Base-by-base conservation (phyloP, 2,113 vertebrate species). In the Lepus timidus region DNA sequence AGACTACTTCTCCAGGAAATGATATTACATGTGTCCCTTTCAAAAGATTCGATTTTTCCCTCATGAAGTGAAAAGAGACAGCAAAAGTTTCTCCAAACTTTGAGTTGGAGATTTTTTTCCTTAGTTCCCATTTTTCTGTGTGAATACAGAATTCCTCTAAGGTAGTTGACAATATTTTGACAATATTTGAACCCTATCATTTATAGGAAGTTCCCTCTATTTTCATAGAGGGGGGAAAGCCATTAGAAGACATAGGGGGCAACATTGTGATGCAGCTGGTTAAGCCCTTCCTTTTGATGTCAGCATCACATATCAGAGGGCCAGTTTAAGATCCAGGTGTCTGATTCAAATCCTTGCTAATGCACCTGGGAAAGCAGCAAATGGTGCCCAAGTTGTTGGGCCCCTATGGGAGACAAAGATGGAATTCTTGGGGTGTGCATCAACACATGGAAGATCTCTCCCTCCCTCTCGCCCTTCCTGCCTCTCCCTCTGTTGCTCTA, bases 51-150 rank as follows among this genome's bases (percentile, higher is more conserved):
- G 6, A 11, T 29, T 25, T 25, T 71, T 12, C 25, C 1, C 33
- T 2, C 3, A 0, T 36, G 4, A 75, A 11, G 1, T 1, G 5
- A 5, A 58, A 0, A 83, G 4, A 39, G 36, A 44, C 44, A 74
- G n/a, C 4, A 29, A 73, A 11, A 3, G 9, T 74, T 62, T 79
- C 22, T 23, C 13, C 36, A 2, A 71, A 10, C 22, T 74, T 90
- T 39, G 12, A 3, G 16, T 73, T n/a, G 12, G 27, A 75, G 31
- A 71, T 0, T 6, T 71, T 70, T 70, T 58, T 16, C 44, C 27
- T 61, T 29, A 23, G 25, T 61, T 20, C 12, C 92, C 4, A 44
- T 67, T 67, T 83, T 86, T n/a, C 25, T 83, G 14, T 68, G 7
- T 4, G 78, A 36, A 88, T 27, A 62, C 14, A 74, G 19, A 95